phyloP scores from a whole-genome alignment of 2,113 vertebrate species.

The Bambusicola thoracicus region DNA sequence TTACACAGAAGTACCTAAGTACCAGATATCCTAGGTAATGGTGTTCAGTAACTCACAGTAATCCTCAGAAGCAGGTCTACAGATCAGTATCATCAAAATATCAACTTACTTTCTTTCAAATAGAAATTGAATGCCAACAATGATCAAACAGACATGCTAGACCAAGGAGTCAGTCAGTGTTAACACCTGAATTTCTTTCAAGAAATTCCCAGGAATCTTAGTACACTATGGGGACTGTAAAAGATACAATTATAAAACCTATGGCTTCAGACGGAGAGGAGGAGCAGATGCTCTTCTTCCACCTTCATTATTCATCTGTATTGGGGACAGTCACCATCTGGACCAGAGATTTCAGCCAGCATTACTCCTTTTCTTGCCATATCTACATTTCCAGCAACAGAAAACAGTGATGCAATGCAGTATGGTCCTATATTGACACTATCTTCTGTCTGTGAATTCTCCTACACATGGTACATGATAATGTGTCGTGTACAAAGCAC shows the following conservation, averaged over 20 bases:
- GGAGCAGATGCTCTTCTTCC: background rate
- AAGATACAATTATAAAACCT: background rate
- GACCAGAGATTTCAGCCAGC: slow-evolving; percentile 9
- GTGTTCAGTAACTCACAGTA: background rate
- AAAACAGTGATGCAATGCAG: background rate
- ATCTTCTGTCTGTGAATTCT: slow-evolving; percentile 20
- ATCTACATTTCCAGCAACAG: background rate
- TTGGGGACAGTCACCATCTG: background rate
- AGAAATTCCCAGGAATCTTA: background rate
- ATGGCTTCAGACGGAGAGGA: background rate
- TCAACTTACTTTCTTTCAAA: background rate
- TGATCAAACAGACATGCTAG: background rate
- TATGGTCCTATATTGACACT: background rate
- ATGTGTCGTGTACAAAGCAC: slow-evolving; percentile 28
- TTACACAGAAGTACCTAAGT: background rate
- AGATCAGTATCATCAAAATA: background rate
- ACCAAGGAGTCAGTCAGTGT: background rate
- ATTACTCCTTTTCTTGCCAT: background rate
- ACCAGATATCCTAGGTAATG: background rate
- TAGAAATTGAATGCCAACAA: background rate
- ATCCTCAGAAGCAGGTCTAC: background rate
- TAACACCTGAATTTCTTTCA: background rate
- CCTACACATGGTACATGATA: background rate
- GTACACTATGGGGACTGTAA: background rate
- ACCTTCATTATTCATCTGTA: background rate